These are phyloP conservation scores for Cynaeus angustus DNA, from an alignment of 2,888 invertebrate species.

Conservation along the genomic window DNA sequence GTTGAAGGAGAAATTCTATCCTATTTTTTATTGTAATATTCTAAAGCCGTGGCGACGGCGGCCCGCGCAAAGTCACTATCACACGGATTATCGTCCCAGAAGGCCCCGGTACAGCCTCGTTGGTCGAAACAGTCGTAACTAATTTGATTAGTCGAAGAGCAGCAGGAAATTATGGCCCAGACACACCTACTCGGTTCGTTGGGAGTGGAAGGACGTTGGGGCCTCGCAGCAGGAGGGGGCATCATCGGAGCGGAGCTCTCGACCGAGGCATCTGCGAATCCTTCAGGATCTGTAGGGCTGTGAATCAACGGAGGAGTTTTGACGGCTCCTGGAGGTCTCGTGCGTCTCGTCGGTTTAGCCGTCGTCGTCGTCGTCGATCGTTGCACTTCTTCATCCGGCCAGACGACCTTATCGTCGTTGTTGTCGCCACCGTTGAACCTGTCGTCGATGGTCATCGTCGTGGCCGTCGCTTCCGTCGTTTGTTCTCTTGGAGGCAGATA, in stretches of 20 bases:
- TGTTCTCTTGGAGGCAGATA: constrained; percentile 61
- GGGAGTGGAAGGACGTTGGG: background rate
- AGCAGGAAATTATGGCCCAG: constrained; percentile 85
- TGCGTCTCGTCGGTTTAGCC: constrained; percentile 47
- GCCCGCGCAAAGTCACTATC: constrained; percentile 75
- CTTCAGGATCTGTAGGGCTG: constrained; percentile 49
- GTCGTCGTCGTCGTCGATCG: too few species aligned
- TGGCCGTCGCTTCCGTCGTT: constrained; percentile 41
- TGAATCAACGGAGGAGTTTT: constrained; percentile 58
- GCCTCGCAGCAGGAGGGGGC: constrained; percentile 60
- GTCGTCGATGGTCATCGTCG: constrained; percentile 48
- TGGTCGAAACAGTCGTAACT: constrained; percentile 81
- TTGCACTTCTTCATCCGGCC: too few species aligned
- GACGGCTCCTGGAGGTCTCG: constrained; percentile 9
- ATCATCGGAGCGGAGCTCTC: constrained; percentile 17
- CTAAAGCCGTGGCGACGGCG: constrained; percentile 74
- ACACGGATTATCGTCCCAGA: constrained; percentile 84
- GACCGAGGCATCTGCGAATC: background rate
- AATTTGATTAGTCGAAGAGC: constrained; percentile 73
- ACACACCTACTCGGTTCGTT: constrained; percentile 77
- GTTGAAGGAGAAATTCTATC: too few species aligned
- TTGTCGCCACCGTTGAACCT: constrained; percentile 56
- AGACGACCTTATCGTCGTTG: constrained; percentile 49
- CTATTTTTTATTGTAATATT: constrained; percentile 63
- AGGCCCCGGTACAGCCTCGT: constrained; percentile 81